phyloP scores from a whole-genome alignment of 2,888 invertebrate species.

The Ferdinandea cuprea region DNA sequence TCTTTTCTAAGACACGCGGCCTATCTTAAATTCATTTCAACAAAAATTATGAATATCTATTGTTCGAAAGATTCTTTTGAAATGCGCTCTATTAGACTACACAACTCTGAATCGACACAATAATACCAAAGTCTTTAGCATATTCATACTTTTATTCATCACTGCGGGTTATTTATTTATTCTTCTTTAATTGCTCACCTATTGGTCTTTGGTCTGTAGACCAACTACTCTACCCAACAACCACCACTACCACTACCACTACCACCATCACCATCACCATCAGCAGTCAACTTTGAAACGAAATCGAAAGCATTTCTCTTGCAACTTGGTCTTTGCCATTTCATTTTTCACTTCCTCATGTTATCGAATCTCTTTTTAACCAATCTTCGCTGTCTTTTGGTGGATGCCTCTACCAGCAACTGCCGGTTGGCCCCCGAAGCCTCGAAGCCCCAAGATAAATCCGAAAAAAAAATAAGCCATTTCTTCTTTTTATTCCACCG shows the following conservation, averaged over 20 bases:
- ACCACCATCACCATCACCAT: slow-evolving; percentile 6
- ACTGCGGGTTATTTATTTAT: slow-evolving; percentile 1
- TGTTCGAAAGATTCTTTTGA: too few relatives aligned
- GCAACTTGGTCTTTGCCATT: slow-evolving; percentile 70
- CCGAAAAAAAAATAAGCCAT: slow-evolving; percentile 10
- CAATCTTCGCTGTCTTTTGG: slow-evolving; percentile 43
- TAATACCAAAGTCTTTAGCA: background rate
- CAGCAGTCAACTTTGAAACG: slow-evolving; percentile 72
- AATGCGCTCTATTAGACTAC: too few relatives aligned
- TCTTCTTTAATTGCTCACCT: slow-evolving; percentile 33
- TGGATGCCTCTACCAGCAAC: background rate
- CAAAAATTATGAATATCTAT: too few relatives aligned
- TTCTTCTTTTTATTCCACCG: slow-evolving; percentile 24
- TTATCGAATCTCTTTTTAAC: slow-evolving; percentile 56
- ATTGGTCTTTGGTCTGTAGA: slow-evolving; percentile 6
- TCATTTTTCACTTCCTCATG: slow-evolving; percentile 72
- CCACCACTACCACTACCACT: slow-evolving; percentile 20
- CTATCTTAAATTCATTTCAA: too few relatives aligned
- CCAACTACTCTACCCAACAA: slow-evolving; percentile 22
- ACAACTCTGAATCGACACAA: too few relatives aligned
- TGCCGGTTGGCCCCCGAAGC: slow-evolving; percentile 6
- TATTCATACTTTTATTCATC: slow-evolving; percentile 18
- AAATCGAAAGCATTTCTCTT: slow-evolving; percentile 77
- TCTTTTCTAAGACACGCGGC: too few relatives aligned
- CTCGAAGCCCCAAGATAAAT: slow-evolving; percentile 19